Percentiles rank a stretch among this genome's conserved stretches.
Evolutionary conservation across 1,140 invertebrate species (phyloP).

Genomic region (Lineus longissimus): DNA sequence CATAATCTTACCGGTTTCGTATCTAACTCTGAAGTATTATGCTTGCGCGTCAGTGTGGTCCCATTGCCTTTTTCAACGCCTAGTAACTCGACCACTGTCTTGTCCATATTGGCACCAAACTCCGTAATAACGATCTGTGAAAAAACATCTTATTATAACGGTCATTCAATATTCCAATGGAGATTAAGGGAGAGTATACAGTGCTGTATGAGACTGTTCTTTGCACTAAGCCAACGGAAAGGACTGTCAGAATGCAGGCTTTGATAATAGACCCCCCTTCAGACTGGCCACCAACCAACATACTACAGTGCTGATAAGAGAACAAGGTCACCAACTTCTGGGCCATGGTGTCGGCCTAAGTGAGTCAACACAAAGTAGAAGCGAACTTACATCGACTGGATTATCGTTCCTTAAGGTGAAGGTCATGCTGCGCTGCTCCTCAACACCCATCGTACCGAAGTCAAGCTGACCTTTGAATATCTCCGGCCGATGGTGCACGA

Average conservation of each 20-base stretch:
- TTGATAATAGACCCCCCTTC: too few relatives aligned
- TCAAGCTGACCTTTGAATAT: slow-evolving; percentile 62
- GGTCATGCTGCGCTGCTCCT: slow-evolving; percentile 64
- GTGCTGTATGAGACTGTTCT: too few relatives aligned
- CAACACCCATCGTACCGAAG: slow-evolving; percentile 71
- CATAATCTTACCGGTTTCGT: slow-evolving; percentile 38
- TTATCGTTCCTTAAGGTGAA: slow-evolving; percentile 75
- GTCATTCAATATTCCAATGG: too few relatives aligned
- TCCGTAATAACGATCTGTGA: slow-evolving; percentile 59
- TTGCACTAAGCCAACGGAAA: too few relatives aligned
- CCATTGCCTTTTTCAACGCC: slow-evolving; percentile 66
- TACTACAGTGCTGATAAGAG: too few relatives aligned
- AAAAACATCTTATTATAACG: slow-evolving; percentile 6
- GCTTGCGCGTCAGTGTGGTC: slow-evolving; percentile 53
- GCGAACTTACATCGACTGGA: slow-evolving; percentile 63
- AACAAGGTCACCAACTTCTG: too few relatives aligned
- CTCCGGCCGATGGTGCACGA: slow-evolving; percentile 56
- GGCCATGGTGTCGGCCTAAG: too few relatives aligned
- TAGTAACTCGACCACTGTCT: slow-evolving; percentile 65
- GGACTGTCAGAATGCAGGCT: too few relatives aligned
- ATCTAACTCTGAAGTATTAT: slow-evolving; percentile 56
- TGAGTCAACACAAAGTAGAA: neutral
- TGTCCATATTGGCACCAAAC: slow-evolving; percentile 67
- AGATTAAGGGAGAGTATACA: too few relatives aligned
- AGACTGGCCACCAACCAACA: too few relatives aligned